Conservation (phyloP, 2,888 invertebrate genomes). For the Acleris emargana region DNA sequence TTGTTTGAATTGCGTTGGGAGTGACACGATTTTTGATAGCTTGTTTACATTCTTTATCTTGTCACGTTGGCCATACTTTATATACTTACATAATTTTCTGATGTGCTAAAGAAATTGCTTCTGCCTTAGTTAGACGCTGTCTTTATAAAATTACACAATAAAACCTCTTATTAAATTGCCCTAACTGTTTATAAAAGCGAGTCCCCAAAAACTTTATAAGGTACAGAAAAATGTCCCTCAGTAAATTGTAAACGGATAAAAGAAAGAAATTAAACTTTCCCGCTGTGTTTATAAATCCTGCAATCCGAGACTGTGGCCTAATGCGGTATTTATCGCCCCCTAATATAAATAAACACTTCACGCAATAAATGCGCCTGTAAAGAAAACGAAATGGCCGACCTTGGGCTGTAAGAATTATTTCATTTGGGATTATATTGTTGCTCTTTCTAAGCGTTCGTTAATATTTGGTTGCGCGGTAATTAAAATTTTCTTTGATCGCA, state of each 20-base stretch:
- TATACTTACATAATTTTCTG: too few species aligned
- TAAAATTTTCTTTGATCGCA: constrained; percentile 1
- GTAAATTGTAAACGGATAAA: constrained; percentile 58
- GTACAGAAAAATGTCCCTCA: constrained; percentile 41
- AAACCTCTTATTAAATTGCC: background rate
- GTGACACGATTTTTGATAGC: too few species aligned
- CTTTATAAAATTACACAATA: background rate
- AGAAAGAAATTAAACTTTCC: constrained; percentile 59
- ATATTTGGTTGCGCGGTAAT: constrained; percentile 5
- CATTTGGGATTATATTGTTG: constrained; percentile 39
- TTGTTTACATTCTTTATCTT: too few species aligned
- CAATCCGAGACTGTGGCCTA: constrained; percentile 55
- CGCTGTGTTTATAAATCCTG: constrained; percentile 66
- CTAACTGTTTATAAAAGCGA: background rate
- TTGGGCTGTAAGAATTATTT: constrained; percentile 43
- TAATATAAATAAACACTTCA: constrained; percentile 67
- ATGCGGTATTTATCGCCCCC: constrained; percentile 75
- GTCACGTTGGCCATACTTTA: too few species aligned
- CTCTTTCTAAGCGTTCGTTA: constrained; percentile 18
- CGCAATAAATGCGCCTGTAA: constrained; percentile 65
- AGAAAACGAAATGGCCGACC: constrained; percentile 56
- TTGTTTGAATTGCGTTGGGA: too few species aligned
- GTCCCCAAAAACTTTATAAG: constrained; percentile 2
- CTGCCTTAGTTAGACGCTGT: too few species aligned
- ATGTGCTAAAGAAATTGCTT: too few species aligned